Evolutionary conservation across 2,888 invertebrate genomes (phyloP).

Genomic region (Platypus cylindrus): DNA sequence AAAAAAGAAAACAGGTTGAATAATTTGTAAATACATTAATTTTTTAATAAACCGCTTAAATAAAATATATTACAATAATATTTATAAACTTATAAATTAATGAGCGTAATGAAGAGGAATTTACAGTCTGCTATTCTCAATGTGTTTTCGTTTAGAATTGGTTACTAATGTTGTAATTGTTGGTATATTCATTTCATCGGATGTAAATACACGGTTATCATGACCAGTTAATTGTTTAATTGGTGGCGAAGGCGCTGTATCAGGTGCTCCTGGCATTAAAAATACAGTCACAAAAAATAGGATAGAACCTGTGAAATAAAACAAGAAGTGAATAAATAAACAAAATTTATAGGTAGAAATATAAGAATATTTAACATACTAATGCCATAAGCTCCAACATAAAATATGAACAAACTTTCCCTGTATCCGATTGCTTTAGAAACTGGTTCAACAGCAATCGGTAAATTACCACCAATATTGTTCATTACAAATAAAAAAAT

Average conservation of each 20-base stretch:
- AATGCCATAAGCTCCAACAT: constrained; percentile 75
- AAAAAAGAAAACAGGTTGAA: not conserved
- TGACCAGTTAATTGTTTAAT: constrained; percentile 26
- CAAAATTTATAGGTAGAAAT: not conserved
- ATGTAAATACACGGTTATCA: constrained; percentile 30
- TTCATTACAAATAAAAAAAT: constrained; percentile 87
- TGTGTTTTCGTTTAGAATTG: constrained; percentile 20
- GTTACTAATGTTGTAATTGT: constrained; percentile 26
- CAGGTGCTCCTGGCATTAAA: constrained; percentile 56
- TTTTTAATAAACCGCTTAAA: not conserved
- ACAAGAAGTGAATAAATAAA: not conserved
- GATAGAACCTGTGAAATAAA: constrained; percentile 51
- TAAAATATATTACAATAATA: no score
- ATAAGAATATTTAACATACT: constrained; percentile 44
- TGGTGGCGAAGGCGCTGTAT: constrained; percentile 28
- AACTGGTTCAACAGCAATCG: constrained; percentile 76
- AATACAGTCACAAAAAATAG: constrained; percentile 72
- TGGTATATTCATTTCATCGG: constrained; percentile 28
- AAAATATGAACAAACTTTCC: constrained; percentile 75
- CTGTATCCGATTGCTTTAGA: constrained; percentile 70
- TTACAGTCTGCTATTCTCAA: constrained; percentile 25
- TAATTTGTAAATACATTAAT: not conserved
- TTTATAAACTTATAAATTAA: no score
- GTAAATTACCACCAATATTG: constrained; percentile 81
- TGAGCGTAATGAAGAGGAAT: no score